Evolutionary conservation across 2,797 vertebrate species (phyloP), one percentile per base, ranked within the genome.

Genomic region (Coreius guichenoti): DNA sequence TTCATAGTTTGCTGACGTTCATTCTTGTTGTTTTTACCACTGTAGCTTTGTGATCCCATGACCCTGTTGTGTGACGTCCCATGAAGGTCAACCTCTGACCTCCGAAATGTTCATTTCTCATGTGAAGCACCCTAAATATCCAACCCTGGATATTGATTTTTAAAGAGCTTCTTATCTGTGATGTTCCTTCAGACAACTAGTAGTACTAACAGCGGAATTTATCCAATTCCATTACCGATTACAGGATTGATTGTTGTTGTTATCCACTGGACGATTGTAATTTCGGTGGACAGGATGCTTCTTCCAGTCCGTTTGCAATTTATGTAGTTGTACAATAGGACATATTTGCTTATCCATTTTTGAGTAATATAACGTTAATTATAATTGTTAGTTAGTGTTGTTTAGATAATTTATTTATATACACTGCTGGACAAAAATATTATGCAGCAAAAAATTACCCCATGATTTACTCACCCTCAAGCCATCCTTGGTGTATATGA

Each of bases 211-310:
- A 21, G 36, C 8, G 0, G 5, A 78, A 63, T 17, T 77, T 14
- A 79, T 79, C 9, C 76, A 79, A 63, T 79, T 74, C 7, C 8
- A 21, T 58, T 56, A 58, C 29, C 47, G 39, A 8, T 78, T 45
- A 29, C 16, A 78, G 16, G 8, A 79, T 45, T 63, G n/a, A 63
- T 79, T 78, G 14, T 78, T 78, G 23, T 23, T 17, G 75, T 61
- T 77, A 43, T 77, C 14, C 16, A 63, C 9, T 31, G 16, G 16
- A 63, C 0, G 23, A 29, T 29, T 45, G n/a, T 45, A 39, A 39
- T n/a, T 36, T 58, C 3, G 33, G 21, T 49, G 31, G 26, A 21
- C 17, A 49, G 45, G 26, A 74, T 49, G 6, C n/a, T 17, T 19
- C 49, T 61, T 63, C 26, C 26, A 63, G 12, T 61, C 58, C 58